phyloP scores from a whole-genome alignment of 2,797 vertebrate genomes.

The Esox masquinongy region DNA sequence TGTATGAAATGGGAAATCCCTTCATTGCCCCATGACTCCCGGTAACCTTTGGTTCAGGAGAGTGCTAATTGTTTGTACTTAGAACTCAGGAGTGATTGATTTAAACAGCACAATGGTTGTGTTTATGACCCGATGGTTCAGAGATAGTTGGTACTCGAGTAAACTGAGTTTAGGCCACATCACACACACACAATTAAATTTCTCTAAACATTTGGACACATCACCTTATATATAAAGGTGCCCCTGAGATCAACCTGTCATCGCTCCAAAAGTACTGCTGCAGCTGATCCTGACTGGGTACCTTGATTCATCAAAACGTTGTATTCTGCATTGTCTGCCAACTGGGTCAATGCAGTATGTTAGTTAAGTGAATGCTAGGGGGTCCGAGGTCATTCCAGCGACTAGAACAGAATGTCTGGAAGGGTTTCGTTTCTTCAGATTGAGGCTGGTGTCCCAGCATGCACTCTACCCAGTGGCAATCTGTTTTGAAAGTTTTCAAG shows the following conservation, averaged over 20 bases:
- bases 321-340: background rate
- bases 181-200: background rate
- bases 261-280: background rate
- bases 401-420: slow-evolving; percentile 10
- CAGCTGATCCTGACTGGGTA: background rate
- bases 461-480: no score
- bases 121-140: background rate
- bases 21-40: background rate
- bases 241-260: background rate
- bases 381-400: background rate
- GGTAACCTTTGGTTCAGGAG: background rate
- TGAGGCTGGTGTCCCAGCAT: background rate
- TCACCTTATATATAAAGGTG: background rate
- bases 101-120: background rate
- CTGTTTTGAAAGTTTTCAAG: no score
- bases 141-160: background rate
- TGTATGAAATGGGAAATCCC: background rate
- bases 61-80: background rate
- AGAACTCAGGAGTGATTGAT: background rate
- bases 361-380: background rate
- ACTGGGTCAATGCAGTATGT: background rate
- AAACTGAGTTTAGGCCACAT: background rate
- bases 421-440: background rate
- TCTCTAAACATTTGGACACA: background rate
- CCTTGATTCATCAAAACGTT: background rate